phyloP scores from a whole-genome alignment of 2,888 invertebrate genomes.

The Drosophila neoperkinsi region DNA sequence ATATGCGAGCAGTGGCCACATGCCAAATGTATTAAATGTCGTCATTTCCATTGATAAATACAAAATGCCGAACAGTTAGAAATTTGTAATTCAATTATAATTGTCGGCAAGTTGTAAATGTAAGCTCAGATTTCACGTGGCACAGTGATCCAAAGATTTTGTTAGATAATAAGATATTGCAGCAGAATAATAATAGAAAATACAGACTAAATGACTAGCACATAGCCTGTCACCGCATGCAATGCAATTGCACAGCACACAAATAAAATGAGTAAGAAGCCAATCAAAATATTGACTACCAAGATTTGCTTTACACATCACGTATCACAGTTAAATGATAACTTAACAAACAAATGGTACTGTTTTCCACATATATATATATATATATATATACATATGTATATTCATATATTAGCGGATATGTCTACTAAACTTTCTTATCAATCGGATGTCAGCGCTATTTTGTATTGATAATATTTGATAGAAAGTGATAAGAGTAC shows the following conservation, averaged over 20 bases:
- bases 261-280: not conserved
- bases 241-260: not conserved
- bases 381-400: too few species aligned
- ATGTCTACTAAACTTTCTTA: not conserved
- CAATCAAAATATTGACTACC: not conserved
- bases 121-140: conserved; percentile 16
- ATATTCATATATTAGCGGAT: not conserved
- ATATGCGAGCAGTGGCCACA: conserved; percentile 24
- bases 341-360: not conserved
- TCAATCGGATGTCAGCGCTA: not conserved
- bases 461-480: conserved; percentile 5
- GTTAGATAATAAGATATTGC: not conserved
- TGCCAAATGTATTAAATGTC: conserved; percentile 55
- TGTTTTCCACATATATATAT: too few species aligned
- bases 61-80: conserved; percentile 64
- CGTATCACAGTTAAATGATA: not conserved
- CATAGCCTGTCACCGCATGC: not conserved
- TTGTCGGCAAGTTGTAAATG: conserved; percentile 25
- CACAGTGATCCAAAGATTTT: conserved; percentile 38
- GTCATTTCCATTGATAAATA: conserved; percentile 62
- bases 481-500: conserved; percentile 4
- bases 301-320: not conserved
- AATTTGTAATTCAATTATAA: conserved; percentile 45
- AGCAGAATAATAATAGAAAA: not conserved
- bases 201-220: not conserved